Percentiles rank a stretch among this genome's conserved stretches.
phyloP scores from a whole-genome alignment of 2,113 vertebrate genomes.

The Bubo scandiacus region DNA sequence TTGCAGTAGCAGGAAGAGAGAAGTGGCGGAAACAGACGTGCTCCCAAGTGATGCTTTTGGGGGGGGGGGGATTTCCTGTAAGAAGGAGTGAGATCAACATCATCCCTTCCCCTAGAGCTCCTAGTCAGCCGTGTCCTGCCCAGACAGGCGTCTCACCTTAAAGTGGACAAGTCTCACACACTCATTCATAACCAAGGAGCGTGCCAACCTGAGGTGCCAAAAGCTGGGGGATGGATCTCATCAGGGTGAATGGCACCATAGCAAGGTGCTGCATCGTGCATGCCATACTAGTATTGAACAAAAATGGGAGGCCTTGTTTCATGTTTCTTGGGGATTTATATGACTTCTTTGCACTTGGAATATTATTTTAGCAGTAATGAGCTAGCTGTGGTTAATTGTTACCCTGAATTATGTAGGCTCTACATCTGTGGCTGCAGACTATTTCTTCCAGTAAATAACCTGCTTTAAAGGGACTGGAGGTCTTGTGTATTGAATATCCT shows the following conservation, averaged over 20 bases:
- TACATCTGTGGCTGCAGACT: background rate
- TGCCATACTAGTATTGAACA: background rate
- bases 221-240: background rate
- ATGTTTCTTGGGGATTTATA: background rate
- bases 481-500: background rate
- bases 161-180: background rate
- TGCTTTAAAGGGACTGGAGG: background rate
- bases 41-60: background rate
- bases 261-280: fast-evolving
- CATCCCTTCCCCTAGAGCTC: background rate
- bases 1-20: background rate
- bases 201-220: fast-evolving
- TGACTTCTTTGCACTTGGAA: conserved; percentile 18
- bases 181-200: background rate
- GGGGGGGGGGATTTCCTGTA: background rate
- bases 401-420: background rate
- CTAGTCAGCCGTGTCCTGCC: background rate
- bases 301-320: conserved; percentile 17
- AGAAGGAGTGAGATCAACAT: background rate
- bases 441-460: background rate
- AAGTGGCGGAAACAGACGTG: background rate
- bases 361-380: conserved; percentile 25
- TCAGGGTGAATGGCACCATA: background rate
- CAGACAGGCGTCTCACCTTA: fast-evolving
- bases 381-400: conserved; percentile 27